Conservation (phyloP, 2,113 vertebrate species). For the Trachemys scripta region DNA sequence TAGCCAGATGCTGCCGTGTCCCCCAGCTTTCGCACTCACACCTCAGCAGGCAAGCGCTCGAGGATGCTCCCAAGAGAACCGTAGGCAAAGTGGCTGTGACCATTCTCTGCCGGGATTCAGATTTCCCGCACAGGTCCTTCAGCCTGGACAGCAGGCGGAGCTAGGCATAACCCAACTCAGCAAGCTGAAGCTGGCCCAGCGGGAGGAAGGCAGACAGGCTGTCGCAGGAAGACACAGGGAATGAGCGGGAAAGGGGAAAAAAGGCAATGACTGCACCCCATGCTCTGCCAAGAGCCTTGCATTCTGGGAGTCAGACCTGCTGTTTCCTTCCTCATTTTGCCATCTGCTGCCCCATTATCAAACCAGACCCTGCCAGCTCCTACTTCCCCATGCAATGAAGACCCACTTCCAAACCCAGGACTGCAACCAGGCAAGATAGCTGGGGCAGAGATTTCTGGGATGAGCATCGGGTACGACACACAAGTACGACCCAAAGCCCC, state of each 20-base stretch:
- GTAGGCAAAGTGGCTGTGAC: neutral
- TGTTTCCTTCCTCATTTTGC: neutral
- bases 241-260: neutral
- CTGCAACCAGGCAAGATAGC: slow-evolving; percentile 28
- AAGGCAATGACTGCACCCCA: neutral
- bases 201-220: neutral
- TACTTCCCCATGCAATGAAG: neutral
- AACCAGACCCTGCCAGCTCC: neutral
- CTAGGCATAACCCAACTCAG: rapidly evolving
- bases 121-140: neutral
- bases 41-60: neutral
- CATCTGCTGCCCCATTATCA: rapidly evolving
- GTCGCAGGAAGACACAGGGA: neutral
- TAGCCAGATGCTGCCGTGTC: neutral
- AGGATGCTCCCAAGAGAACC: neutral
- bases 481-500: slow-evolving; percentile 1
- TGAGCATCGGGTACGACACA: neutral
- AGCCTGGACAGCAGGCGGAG: neutral
- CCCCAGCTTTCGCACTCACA: neutral
- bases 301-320: neutral
- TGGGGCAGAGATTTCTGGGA: neutral
- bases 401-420: slow-evolving; percentile 4
- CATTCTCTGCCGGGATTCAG: rapidly evolving
- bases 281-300: neutral
- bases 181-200: neutral